Percentiles rank a stretch among this genome's conserved stretches.
phyloP scores from a whole-genome alignment of 1,140 invertebrate genomes.

The Drosophila leontia region DNA sequence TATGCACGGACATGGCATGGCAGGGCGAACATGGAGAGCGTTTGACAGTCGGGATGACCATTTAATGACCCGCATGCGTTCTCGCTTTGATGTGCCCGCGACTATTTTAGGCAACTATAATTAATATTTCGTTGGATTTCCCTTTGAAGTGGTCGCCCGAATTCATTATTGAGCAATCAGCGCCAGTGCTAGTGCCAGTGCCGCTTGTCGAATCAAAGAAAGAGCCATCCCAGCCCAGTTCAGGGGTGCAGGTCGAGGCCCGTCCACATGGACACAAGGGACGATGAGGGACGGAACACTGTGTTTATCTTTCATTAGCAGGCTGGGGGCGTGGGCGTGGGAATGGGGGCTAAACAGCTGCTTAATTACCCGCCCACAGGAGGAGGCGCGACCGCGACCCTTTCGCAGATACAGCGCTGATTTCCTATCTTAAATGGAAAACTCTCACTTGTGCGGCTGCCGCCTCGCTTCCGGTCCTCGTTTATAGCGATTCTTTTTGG shows the following conservation, averaged over 20 bases:
- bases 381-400: slow-evolving; percentile 52
- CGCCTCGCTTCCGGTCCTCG: slow-evolving; percentile 61
- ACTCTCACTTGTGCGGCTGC: slow-evolving; percentile 60
- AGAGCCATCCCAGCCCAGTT: slow-evolving; percentile 8
- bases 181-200: background rate
- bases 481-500: slow-evolving; percentile 56
- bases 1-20: slow-evolving; percentile 16
- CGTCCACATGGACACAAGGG: slow-evolving; percentile 14
- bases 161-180: slow-evolving; percentile 49
- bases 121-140: slow-evolving; percentile 57
- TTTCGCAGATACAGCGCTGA: slow-evolving; percentile 58
- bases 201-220: slow-evolving; percentile 22
- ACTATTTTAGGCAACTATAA: slow-evolving; percentile 56
- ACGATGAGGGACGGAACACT: slow-evolving; percentile 4
- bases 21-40: slow-evolving; percentile 6
- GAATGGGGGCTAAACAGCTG: slow-evolving; percentile 62
- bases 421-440: slow-evolving; percentile 80
- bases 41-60: slow-evolving; percentile 43
- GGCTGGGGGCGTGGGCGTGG: slow-evolving; percentile 24
- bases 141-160: slow-evolving; percentile 57
- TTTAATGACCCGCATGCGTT: slow-evolving; percentile 73
- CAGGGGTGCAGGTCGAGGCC: background rate
- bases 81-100: slow-evolving; percentile 58
- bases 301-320: slow-evolving; percentile 77
- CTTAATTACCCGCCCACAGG: slow-evolving; percentile 68